Evolutionary conservation across 2,797 vertebrate species (phyloP).

Genomic region (Coracias cyanogaster): DNA sequence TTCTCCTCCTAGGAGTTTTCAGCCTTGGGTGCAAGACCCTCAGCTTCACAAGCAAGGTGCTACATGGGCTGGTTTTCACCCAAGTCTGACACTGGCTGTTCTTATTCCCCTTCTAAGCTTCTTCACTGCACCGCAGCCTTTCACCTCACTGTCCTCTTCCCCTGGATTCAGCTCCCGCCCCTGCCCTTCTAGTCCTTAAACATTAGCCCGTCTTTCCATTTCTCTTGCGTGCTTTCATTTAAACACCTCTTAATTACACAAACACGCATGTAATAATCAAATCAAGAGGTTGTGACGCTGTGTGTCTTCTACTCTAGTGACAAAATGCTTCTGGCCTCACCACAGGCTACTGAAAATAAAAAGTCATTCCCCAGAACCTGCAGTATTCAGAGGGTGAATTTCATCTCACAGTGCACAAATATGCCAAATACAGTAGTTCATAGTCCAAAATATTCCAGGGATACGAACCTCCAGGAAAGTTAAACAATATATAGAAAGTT

Average conservation of each 20-base stretch:
- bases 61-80: neutral
- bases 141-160: neutral
- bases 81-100: neutral
- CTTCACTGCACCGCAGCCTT: neutral
- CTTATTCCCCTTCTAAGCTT: neutral
- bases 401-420: conserved; percentile 20
- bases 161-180: neutral
- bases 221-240: neutral
- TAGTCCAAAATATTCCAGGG: conserved; percentile 61
- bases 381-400: neutral
- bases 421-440: conserved; percentile 41
- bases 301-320: neutral
- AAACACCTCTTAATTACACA: neutral
- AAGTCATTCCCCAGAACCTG: neutral
- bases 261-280: neutral
- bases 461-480: conserved; percentile 59
- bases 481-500: conserved; percentile 62
- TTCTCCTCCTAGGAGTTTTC: neutral
- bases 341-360: neutral
- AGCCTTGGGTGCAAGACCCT: neutral
- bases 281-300: neutral
- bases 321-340: neutral
- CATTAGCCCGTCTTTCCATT: neutral
- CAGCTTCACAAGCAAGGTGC: neutral
- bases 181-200: neutral